phyloP scores from a whole-genome alignment of 1,140 invertebrate genomes.

The Saccostrea echinata region DNA sequence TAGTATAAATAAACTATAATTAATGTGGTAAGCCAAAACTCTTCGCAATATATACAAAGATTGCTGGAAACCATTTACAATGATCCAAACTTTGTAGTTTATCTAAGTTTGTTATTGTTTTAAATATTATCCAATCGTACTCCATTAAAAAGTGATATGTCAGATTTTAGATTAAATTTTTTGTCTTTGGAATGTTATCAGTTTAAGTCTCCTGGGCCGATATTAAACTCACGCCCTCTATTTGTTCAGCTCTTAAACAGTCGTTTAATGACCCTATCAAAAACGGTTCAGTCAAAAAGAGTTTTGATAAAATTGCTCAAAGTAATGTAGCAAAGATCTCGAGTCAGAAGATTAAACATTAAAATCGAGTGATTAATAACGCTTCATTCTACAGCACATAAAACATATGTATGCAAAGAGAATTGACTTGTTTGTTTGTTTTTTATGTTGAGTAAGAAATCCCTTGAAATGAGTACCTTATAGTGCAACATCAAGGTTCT shows the following conservation, averaged over 20 bases:
- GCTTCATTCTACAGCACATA: neutral
- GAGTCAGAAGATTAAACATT: neutral
- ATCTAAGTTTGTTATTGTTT: neutral
- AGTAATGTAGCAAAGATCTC: neutral
- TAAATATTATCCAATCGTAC: neutral
- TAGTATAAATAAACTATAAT: too few relatives aligned
- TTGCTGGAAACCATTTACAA: too few relatives aligned
- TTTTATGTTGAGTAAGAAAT: too few relatives aligned
- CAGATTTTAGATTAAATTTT: neutral
- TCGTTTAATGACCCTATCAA: slow-evolving; percentile 11
- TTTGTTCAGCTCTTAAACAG: neutral
- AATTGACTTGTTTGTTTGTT: too few relatives aligned
- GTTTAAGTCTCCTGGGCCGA: neutral
- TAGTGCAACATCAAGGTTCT: too few relatives aligned
- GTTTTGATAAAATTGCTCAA: slow-evolving; percentile 20
- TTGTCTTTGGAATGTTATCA: neutral
- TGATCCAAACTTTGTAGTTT: neutral
- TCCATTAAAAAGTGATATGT: neutral
- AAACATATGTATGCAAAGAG: too few relatives aligned
- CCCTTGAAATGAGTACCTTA: too few relatives aligned
- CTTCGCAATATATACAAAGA: too few relatives aligned
- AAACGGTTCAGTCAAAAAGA: neutral
- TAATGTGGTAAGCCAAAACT: too few relatives aligned
- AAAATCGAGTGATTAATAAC: neutral
- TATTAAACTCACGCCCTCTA: neutral